phyloP scores from a whole-genome alignment of 2,888 invertebrate species.

The Nephrotoma guestfalica region DNA sequence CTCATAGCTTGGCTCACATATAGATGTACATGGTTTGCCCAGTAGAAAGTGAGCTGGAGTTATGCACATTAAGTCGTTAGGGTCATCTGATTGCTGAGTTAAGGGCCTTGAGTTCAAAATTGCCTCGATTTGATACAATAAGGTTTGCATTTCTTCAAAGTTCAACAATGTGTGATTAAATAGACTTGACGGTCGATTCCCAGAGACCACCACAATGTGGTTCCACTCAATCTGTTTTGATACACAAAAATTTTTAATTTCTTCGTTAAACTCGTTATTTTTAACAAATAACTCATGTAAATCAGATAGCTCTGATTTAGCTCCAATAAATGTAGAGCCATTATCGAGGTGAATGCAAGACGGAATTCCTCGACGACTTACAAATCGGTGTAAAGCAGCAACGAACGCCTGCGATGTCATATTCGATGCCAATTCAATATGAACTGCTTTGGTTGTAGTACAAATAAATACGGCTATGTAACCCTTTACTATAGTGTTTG shows the following conservation, averaged over 20 bases:
- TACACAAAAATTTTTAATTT: neutral
- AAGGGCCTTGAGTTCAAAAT: neutral
- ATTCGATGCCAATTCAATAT: neutral
- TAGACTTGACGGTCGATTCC: neutral
- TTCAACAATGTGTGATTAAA: neutral
- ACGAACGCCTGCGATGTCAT: neutral
- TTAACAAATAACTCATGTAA: neutral
- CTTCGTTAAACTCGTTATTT: neutral
- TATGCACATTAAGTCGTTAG: neutral
- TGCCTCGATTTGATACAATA: neutral
- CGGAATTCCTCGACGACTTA: neutral
- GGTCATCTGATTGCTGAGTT: neutral
- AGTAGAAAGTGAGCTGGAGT: constrained; percentile 18
- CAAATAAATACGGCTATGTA: neutral
- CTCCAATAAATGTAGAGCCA: constrained; percentile 11
- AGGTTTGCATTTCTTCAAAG: neutral
- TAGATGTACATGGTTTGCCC: neutral
- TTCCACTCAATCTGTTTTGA: neutral
- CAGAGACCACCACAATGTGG: neutral
- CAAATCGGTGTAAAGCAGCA: neutral
- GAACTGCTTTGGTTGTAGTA: neutral
- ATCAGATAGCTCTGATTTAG: neutral
- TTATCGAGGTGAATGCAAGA: neutral
- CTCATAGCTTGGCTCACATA: neutral
- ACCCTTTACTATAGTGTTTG: neutral